Conservation (phyloP, 2,113 vertebrate species). For the Rostratula benghalensis region DNA sequence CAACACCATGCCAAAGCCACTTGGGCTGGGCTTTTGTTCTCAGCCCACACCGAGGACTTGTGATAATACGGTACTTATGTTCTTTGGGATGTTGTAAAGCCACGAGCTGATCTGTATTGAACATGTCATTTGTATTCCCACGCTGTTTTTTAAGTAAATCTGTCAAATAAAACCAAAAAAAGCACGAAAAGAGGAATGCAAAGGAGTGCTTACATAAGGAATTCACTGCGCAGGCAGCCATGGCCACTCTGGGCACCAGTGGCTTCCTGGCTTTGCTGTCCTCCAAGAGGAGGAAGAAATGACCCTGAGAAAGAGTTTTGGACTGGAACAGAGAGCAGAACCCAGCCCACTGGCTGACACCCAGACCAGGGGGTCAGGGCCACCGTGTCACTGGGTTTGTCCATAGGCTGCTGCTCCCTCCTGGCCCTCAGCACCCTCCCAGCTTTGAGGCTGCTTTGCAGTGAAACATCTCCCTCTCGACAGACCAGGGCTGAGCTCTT, state of each 20-base stretch:
- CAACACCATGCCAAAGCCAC: not conserved
- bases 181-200: not conserved
- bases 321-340: not conserved
- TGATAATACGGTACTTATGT: not conserved
- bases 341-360: accelerated
- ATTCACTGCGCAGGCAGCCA: not conserved
- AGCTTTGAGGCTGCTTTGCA: not conserved
- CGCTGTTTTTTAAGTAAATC: slow-evolving; percentile 26
- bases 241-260: not conserved
- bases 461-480: accelerated
- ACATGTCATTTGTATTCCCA: slow-evolving; percentile 64
- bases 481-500: not conserved
- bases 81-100: slow-evolving; percentile 32
- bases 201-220: not conserved
- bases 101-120: slow-evolving; percentile 51
- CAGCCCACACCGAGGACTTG: not conserved
- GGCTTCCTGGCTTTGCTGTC: not conserved
- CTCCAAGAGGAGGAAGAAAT: not conserved
- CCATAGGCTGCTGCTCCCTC: not conserved
- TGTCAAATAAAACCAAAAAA: slow-evolving; percentile 37
- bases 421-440: not conserved
- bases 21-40: not conserved
- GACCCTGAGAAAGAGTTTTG: not conserved
- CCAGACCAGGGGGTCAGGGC: not conserved
- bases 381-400: accelerated